A percentile compares a stretch with the other conserved stretches of the same genome.
phyloP scores from a whole-genome alignment of 2,888 invertebrate genomes.

The Agrypnus murinus region DNA sequence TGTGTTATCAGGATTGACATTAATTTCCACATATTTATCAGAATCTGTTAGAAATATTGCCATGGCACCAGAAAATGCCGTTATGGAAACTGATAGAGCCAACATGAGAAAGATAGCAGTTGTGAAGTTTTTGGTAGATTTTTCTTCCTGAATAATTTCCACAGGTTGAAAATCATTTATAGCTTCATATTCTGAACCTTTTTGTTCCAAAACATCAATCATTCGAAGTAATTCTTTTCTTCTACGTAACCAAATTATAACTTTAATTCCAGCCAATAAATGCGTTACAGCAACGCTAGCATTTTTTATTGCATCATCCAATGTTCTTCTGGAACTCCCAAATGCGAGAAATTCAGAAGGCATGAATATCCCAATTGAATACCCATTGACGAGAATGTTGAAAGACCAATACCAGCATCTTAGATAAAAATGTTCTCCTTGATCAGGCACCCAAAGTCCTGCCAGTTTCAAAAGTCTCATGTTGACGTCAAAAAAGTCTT shows the following conservation, averaged over 20 bases:
- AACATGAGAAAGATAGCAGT: conserved; percentile 32
- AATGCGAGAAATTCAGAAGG: conserved; percentile 54
- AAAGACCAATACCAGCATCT: conserved; percentile 40
- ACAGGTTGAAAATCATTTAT: conserved; percentile 51
- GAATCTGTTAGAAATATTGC: conserved; percentile 40
- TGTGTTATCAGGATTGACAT: conserved; percentile 26
- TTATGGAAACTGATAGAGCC: conserved; percentile 35
- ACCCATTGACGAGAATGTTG: conserved; percentile 48
- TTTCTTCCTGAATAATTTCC: conserved; percentile 51
- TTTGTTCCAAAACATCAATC: conserved; percentile 50
- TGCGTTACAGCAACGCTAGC: conserved; percentile 57
- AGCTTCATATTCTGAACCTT: conserved; percentile 50
- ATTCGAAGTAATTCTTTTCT: conserved; percentile 53
- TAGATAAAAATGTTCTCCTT: conserved; percentile 17
- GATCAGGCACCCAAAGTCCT: conserved; percentile 55
- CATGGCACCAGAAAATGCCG: conserved; percentile 41
- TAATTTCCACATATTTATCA: conserved; percentile 26
- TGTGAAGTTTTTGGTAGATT: conserved; percentile 50
- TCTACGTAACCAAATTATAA: conserved; percentile 54
- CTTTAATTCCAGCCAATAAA: conserved; percentile 54
- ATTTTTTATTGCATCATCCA: conserved; percentile 57
- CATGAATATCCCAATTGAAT: conserved; percentile 54
- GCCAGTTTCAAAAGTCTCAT: conserved; percentile 54
- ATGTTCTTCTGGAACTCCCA: conserved; percentile 42
- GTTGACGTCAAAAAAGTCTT: conserved; percentile 54